These are phyloP conservation scores for Pediacus dermestoides DNA, from an alignment of 2,888 invertebrate species.

Conservation along the genomic window DNA sequence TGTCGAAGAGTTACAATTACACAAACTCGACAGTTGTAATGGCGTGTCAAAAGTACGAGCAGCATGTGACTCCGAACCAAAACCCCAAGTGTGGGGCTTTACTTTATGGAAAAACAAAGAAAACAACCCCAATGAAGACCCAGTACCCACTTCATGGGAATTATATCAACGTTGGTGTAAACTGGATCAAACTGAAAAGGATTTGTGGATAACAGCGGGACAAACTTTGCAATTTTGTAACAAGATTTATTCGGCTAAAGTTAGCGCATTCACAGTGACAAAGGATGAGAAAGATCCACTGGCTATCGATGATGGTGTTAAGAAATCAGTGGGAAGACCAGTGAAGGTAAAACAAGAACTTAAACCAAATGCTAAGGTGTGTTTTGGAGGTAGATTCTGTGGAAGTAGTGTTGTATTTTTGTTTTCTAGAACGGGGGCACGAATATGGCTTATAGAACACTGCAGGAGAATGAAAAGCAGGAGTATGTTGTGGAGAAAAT, in stretches of 20 bases:
- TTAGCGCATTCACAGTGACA: slow-evolving; percentile 53
- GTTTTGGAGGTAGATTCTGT: slow-evolving; percentile 6
- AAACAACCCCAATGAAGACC: slow-evolving; percentile 50
- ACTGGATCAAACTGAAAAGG: slow-evolving; percentile 68
- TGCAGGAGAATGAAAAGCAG: slow-evolving; percentile 40
- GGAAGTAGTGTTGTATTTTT: not conserved
- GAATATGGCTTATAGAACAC: slow-evolving; percentile 30
- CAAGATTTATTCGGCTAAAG: slow-evolving; percentile 65
- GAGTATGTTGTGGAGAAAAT: slow-evolving; percentile 81
- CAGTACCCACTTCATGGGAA: slow-evolving; percentile 55
- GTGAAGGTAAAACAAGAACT: slow-evolving; percentile 13
- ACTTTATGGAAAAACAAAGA: slow-evolving; percentile 73
- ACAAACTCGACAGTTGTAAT: slow-evolving; percentile 54
- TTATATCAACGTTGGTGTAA: slow-evolving; percentile 82
- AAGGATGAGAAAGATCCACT: slow-evolving; percentile 28
- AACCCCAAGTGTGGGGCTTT: slow-evolving; percentile 84
- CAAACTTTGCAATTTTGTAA: slow-evolving; percentile 69
- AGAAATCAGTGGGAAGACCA: too few species aligned
- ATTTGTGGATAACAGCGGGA: slow-evolving; percentile 78
- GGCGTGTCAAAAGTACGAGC: slow-evolving; percentile 60
- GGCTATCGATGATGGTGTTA: slow-evolving; percentile 21
- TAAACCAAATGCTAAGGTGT: slow-evolving; percentile 4
- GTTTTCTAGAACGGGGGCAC: slow-evolving; percentile 21
- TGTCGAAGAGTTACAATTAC: slow-evolving; percentile 73
- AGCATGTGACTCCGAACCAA: slow-evolving; percentile 67